These are phyloP conservation scores for Scotopteryx bipunctaria DNA, from an alignment of 2,888 invertebrate genomes.

Conservation along the genomic window DNA sequence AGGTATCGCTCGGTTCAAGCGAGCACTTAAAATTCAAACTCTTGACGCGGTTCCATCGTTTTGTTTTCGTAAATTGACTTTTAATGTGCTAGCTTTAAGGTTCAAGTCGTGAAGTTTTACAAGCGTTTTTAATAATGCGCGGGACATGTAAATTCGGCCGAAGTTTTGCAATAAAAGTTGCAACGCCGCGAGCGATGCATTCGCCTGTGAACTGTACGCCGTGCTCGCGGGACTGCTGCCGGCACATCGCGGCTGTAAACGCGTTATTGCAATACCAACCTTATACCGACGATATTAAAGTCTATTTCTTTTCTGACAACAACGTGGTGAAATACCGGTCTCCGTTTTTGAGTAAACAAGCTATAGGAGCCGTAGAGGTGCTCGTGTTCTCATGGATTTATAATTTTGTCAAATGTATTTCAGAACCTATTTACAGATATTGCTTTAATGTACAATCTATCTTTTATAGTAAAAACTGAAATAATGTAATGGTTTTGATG, in stretches of 20 bases:
- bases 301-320: too few species aligned
- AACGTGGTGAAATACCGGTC: too few species aligned
- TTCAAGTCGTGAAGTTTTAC: constrained; percentile 44
- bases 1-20: constrained; percentile 35
- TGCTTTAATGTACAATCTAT: too few species aligned
- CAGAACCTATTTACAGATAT: too few species aligned
- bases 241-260: not conserved
- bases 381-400: constrained; percentile 20
- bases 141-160: constrained; percentile 74
- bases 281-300: too few species aligned
- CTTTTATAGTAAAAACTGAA: too few species aligned
- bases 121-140: constrained; percentile 76
- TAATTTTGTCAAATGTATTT: constrained; percentile 11
- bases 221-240: not conserved
- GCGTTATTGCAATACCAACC: not conserved
- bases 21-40: constrained; percentile 54
- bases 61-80: constrained; percentile 35
- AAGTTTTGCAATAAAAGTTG: constrained; percentile 81
- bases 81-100: constrained; percentile 37
- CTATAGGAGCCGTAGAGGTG: constrained; percentile 3
- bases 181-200: constrained; percentile 49
- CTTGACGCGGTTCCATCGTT: constrained; percentile 40
- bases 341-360: not conserved
- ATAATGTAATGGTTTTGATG: too few species aligned
- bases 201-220: constrained; percentile 31